These are phyloP conservation scores for Thryonomys swinderianus DNA, from an alignment of 2,113 vertebrate genomes.

Conservation along the genomic window DNA sequence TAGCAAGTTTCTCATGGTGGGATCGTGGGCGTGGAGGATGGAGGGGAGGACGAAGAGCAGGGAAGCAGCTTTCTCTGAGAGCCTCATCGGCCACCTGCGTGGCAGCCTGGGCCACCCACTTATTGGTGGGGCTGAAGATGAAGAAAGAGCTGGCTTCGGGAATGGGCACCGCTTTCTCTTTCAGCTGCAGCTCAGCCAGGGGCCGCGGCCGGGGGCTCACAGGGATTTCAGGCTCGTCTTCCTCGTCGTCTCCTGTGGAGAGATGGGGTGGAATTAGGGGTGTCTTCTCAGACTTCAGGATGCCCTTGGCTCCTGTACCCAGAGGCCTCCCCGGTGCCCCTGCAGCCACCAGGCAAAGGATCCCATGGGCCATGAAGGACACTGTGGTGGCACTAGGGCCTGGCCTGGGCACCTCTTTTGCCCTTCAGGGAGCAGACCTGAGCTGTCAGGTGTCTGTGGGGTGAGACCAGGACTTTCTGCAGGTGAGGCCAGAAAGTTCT, in stretches of 20 bases:
- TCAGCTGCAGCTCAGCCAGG: constrained; percentile 96
- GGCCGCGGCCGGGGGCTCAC: constrained; percentile 95
- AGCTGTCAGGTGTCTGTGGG: not conserved
- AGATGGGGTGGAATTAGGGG: accelerated
- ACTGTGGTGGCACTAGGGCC: accelerated
- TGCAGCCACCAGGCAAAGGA: not conserved
- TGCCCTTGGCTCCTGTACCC: not conserved
- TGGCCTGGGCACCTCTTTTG: not conserved
- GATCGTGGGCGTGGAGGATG: not conserved
- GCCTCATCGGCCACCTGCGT: accelerated
- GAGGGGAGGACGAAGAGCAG: not conserved
- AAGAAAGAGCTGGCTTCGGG: constrained; percentile 98
- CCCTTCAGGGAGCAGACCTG: no score
- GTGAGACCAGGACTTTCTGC: not conserved
- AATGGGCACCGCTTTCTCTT: constrained; percentile 97
- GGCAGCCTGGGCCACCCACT: constrained; percentile 85
- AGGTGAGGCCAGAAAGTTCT: not conserved
- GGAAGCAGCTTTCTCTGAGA: not conserved
- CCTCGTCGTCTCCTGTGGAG: constrained; percentile 94
- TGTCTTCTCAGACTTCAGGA: not conserved
- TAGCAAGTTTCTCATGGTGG: not conserved
- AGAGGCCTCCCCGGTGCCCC: not conserved
- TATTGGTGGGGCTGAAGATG: constrained; percentile 98
- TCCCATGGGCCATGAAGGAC: accelerated
- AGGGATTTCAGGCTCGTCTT: constrained; percentile 97